A percentile compares a stretch with the other conserved stretches of the same genome.
phyloP scores from a whole-genome alignment of 2,797 vertebrate species.

The Craterocephalus amniculus region DNA sequence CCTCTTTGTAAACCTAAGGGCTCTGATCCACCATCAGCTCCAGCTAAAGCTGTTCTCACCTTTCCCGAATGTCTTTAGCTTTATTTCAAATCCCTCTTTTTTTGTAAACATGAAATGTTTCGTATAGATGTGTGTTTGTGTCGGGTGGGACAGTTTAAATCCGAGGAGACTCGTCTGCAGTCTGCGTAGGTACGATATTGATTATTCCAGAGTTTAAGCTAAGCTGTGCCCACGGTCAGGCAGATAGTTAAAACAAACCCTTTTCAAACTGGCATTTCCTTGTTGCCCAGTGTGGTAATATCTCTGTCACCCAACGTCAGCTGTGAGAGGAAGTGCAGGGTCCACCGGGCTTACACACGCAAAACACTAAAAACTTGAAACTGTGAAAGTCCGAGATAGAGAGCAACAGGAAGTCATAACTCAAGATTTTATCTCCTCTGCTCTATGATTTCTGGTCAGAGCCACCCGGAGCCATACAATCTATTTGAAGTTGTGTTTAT shows the following conservation, averaged over 20 bases:
- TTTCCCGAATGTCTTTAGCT: conserved; percentile 63
- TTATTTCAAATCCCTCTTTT: conserved; percentile 38
- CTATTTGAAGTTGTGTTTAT: conserved; percentile 57
- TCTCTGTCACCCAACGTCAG: conserved; percentile 16
- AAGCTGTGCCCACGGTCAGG: conserved; percentile 17
- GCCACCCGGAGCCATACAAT: conserved; percentile 69
- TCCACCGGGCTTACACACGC: conserved; percentile 39
- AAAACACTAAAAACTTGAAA: conserved; percentile 75
- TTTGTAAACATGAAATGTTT: conserved; percentile 37
- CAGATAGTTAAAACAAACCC: conserved; percentile 17
- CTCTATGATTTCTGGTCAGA: conserved; percentile 49
- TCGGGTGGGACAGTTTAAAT: conserved; percentile 29
- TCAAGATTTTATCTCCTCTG: conserved; percentile 42
- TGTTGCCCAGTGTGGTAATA: conserved; percentile 34
- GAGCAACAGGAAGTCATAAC: conserved; percentile 31
- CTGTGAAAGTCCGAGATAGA: conserved; percentile 71
- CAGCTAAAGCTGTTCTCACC: conserved; percentile 65
- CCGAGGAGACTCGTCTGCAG: conserved; percentile 32
- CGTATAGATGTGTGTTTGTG: conserved; percentile 38
- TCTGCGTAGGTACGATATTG: conserved; percentile 65
- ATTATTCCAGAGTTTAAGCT: conserved; percentile 68
- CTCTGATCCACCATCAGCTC: conserved; percentile 71
- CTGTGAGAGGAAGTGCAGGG: conserved; percentile 8
- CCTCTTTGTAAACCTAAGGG: conserved; percentile 64
- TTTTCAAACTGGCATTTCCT: conserved; percentile 29